These are phyloP conservation scores for Nematopogon swammerdamellus DNA, from an alignment of 2,888 invertebrate species.

Conservation along the genomic window DNA sequence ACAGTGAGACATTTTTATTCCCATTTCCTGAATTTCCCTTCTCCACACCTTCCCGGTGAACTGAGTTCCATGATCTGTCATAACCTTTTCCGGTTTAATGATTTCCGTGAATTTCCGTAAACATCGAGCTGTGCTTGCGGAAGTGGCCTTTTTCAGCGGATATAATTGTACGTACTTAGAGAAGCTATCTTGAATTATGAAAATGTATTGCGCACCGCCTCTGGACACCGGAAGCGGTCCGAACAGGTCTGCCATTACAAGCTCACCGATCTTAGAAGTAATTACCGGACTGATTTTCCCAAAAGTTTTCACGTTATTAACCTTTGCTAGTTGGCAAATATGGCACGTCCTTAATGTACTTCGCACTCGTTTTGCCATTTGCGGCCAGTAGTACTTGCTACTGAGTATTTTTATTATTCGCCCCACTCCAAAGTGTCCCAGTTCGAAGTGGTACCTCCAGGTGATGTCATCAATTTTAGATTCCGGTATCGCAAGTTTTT, in stretches of 20 bases:
- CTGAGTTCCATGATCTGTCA: background rate
- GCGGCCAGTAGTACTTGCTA: constrained; percentile 3
- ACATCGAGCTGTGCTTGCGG: background rate
- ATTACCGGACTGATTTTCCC: constrained; percentile 1
- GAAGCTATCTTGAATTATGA: background rate
- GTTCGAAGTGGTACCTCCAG: constrained; percentile 1
- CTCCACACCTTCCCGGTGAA: background rate
- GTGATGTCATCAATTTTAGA: no score
- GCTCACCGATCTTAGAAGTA: background rate
- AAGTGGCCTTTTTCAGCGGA: background rate
- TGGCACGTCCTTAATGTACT: constrained; percentile 5
- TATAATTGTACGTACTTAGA: background rate
- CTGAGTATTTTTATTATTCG: constrained; percentile 3
- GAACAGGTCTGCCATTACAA: background rate
- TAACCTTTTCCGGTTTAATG: background rate
- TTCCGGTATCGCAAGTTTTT: no score
- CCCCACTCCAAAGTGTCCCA: constrained; percentile 7
- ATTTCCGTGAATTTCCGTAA: background rate
- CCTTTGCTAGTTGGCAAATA: constrained; percentile 7
- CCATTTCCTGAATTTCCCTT: background rate
- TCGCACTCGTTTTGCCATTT: background rate
- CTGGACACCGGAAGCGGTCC: background rate
- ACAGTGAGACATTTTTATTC: background rate
- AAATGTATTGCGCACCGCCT: background rate
- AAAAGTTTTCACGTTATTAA: constrained; percentile 3